A percentile compares a stretch with the other conserved stretches of the same genome.
These are phyloP conservation scores for Xylocopa sonorina DNA, from an alignment of 1,140 invertebrate species.

Conservation along the genomic window DNA sequence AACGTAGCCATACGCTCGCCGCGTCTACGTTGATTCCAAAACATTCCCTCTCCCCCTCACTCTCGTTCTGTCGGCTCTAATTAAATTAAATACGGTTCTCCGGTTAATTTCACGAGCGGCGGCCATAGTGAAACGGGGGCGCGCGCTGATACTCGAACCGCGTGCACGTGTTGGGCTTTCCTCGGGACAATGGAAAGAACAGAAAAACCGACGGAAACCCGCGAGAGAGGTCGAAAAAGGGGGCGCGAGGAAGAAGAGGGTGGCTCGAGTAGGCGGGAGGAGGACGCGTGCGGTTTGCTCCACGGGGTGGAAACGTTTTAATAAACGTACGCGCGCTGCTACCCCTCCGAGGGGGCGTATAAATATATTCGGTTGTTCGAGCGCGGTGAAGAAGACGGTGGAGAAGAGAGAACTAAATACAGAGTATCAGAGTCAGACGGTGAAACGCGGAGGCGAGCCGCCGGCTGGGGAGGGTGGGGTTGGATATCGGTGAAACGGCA, in stretches of 20 bases:
- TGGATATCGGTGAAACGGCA: constrained; percentile 61
- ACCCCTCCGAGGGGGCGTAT: constrained; percentile 70
- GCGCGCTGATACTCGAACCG: constrained; percentile 42
- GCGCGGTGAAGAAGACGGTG: constrained; percentile 18
- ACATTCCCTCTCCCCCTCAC: constrained; percentile 45
- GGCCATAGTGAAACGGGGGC: constrained; percentile 24
- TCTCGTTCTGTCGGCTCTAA: too few relatives aligned
- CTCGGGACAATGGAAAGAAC: constrained; percentile 53
- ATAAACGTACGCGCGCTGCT: constrained; percentile 74
- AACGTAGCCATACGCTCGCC: neutral
- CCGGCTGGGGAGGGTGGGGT: too few relatives aligned
- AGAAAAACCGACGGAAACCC: constrained; percentile 9
- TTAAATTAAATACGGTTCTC: constrained; percentile 54
- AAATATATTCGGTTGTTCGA: constrained; percentile 74
- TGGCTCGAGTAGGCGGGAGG: neutral
- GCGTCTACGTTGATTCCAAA: constrained; percentile 42
- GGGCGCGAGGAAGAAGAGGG: neutral
- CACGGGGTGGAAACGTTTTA: constrained; percentile 76
- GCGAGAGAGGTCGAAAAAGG: neutral
- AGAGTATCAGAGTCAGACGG: neutral
- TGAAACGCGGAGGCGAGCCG: constrained; percentile 32
- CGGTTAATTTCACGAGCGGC: constrained; percentile 53
- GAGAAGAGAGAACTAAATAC: constrained; percentile 29
- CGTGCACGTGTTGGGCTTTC: constrained; percentile 51
- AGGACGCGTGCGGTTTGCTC: constrained; percentile 15